Evolutionary conservation across 2,797 vertebrate genomes (phyloP).

Genomic region (Salmo trutta): DNA sequence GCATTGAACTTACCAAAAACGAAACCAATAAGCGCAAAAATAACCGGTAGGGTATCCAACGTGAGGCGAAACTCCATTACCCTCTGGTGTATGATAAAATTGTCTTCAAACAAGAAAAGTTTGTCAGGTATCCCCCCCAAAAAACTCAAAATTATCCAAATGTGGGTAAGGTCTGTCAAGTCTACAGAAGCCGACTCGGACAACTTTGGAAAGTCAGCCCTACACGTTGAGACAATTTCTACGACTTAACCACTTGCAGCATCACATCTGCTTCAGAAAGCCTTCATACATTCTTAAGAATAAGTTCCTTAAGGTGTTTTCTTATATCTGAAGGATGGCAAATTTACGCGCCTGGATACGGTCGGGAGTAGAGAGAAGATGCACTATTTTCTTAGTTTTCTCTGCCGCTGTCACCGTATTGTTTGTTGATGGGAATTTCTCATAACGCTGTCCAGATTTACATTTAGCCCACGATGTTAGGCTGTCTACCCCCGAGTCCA

Average conservation of each 20-base stretch:
- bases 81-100: constrained; percentile 19
- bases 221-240: constrained; percentile 11
- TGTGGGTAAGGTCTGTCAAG: neutral
- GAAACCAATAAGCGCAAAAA: constrained; percentile 65
- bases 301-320: neutral
- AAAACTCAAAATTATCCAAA: constrained; percentile 1
- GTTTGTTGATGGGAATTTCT: neutral
- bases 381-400: neutral
- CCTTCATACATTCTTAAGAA: neutral
- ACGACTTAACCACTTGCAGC: constrained; percentile 2
- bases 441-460: neutral
- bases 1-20: constrained; percentile 72
- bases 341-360: neutral
- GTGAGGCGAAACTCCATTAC: constrained; percentile 70
- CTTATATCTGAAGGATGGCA: neutral
- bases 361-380: neutral
- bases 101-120: constrained; percentile 3
- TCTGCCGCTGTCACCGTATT: neutral
- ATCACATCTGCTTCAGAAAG: constrained; percentile 32
- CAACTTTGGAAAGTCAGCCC: constrained; percentile 40
- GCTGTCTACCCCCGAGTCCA: too few species aligned
- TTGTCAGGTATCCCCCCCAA: constrained; percentile 4
- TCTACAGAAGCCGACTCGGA: constrained; percentile 23
- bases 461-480: too few species aligned
- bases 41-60: constrained; percentile 57